Base-by-base conservation (phyloP, 2,888 invertebrate species). In the Diarsia brunnea region DNA sequence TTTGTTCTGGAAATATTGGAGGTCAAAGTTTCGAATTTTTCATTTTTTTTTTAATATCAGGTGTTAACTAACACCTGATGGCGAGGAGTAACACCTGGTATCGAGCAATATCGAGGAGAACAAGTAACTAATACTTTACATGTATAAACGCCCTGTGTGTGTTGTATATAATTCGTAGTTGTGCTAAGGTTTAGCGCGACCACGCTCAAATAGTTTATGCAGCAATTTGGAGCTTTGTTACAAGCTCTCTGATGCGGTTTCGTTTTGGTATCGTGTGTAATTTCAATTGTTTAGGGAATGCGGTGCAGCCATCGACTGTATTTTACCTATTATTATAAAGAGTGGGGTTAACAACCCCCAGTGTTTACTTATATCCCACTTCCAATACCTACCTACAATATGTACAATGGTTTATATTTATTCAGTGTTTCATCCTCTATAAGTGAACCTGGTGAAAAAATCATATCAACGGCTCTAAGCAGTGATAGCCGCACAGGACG, bases 201-300 rank as follows among this genome's bases (percentile, higher is more conserved):
- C 64, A 21, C 64, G 60, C 45, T 60, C 55, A 24, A 47, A 85
- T 82, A 83, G 81, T 80, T 87, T 69, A 78, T 79, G 73, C 66
- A 71, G 77, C 81, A 82, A 81, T 81, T 78, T 81, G 75, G 73
- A 73, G 76, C 81, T 81, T 87, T 84, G 78, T 83, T 84, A 78
- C 72, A 83, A 79, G 70, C 81, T 74, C 72, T 82, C 63, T 84
- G 75, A 81, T 74, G 84, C 69, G 83, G 85, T 85, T 78, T 61
- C 8, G 55, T 51, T 82, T 73, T 82, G 72, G 60, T 49, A 80
- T 55, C 61, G 45, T 51, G 69, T 45, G 49, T 63, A 53, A 75
- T 82, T 78, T 69, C 55, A 73, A 82, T 82, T 60, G 78, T 67
- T 21, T 45, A 47, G 58, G 69, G 45, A 67, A 55, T 63, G 11